A percentile compares a stretch with the other conserved stretches of the same genome.
These are phyloP conservation scores for Tachysurus fulvidraco DNA, from an alignment of 2,113 vertebrate species.

Conservation along the genomic window DNA sequence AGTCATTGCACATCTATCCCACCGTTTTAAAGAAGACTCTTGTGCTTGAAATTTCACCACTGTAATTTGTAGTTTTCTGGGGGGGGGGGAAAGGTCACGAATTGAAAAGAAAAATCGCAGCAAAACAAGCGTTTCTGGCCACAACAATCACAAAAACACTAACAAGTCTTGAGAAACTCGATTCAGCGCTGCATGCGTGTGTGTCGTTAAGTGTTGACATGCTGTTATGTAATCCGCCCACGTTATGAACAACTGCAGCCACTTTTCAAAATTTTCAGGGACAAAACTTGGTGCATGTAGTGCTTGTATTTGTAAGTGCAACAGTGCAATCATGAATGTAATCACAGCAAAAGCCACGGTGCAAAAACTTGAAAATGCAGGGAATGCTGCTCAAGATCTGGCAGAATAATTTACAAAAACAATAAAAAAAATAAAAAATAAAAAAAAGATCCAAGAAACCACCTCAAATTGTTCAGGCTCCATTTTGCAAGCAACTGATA, in stretches of 20 bases:
- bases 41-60: no score
- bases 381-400: neutral
- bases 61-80: no score
- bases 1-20: no score
- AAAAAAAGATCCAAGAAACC: neutral
- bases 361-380: neutral
- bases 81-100: no score
- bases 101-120: no score
- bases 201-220: neutral
- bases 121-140: no score
- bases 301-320: neutral
- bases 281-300: neutral
- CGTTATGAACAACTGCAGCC: neutral
- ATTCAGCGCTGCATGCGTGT: neutral
- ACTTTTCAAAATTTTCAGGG: neutral
- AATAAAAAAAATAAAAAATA: no score
- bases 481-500: neutral
- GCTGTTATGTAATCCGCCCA: neutral
- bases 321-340: neutral
- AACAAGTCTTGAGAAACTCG: neutral
- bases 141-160: no score
- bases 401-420: neutral
- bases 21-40: no score
- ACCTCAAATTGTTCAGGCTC: neutral
- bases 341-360: neutral